A percentile compares a stretch with the other conserved stretches of the same genome.
phyloP scores from a whole-genome alignment of 2,888 invertebrate species.

The Elmis aenea region DNA sequence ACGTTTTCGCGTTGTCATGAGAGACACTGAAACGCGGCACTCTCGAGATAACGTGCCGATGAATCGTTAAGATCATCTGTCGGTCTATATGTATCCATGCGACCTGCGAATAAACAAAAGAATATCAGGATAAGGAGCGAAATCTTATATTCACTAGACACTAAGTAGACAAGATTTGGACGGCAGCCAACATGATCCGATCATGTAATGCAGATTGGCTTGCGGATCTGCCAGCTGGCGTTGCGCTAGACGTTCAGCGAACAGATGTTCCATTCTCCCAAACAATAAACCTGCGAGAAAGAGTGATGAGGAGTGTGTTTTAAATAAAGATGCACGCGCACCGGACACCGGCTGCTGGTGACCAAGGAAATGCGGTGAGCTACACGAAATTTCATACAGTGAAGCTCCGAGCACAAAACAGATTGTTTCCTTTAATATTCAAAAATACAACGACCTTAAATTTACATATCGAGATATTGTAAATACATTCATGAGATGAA shows the following conservation, averaged over 20 bases:
- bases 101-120: constrained; percentile 55
- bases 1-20: constrained; percentile 88
- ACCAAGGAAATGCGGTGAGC: not conserved
- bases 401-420: too few species aligned
- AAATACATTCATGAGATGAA: too few species aligned
- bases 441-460: too few species aligned
- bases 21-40: constrained; percentile 88
- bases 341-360: too few species aligned
- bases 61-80: constrained; percentile 89
- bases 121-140: constrained; percentile 12
- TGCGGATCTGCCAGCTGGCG: constrained; percentile 30
- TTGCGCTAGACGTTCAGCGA: constrained; percentile 27
- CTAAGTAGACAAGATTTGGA: constrained; percentile 29
- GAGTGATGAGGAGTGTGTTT: constrained; percentile 26
- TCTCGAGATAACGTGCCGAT: constrained; percentile 84
- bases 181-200: constrained; percentile 34
- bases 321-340: constrained; percentile 22
- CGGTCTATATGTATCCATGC: constrained; percentile 94
- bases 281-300: constrained; percentile 24
- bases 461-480: too few species aligned
- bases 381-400: too few species aligned
- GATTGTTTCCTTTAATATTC: too few species aligned
- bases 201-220: constrained; percentile 37
- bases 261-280: constrained; percentile 29
- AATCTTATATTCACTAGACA: constrained; percentile 25